phyloP scores from a whole-genome alignment of 2,113 vertebrate species.

The Gnathonemus longibarbis region DNA sequence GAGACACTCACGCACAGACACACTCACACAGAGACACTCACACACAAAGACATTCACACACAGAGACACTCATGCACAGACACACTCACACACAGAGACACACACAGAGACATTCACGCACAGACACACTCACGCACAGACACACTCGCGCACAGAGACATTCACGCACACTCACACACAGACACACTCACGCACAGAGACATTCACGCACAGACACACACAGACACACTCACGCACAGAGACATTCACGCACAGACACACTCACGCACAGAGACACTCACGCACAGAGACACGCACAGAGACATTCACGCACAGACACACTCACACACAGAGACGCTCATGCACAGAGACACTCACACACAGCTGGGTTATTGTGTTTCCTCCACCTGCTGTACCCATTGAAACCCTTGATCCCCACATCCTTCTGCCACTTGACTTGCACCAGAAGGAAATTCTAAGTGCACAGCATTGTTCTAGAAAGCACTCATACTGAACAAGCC shows the following conservation, averaged over 20 bases:
- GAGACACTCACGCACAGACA: not conserved
- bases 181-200: not conserved
- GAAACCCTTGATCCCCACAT: constrained; percentile 18
- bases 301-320: not conserved
- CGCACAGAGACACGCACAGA: not conserved
- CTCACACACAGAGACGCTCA: not conserved
- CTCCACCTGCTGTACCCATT: constrained; percentile 41
- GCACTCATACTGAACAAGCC: not conserved
- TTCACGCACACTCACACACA: not conserved
- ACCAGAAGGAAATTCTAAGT: constrained; percentile 31
- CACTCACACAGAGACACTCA: not conserved
- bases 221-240: too few relatives aligned
- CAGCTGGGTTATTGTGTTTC: constrained; percentile 41
- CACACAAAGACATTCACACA: not conserved
- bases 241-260: too few relatives aligned
- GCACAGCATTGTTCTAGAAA: constrained; percentile 43
- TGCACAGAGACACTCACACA: not conserved
- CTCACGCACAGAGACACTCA: not conserved
- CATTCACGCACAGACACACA: too few relatives aligned
- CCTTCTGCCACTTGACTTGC: not conserved
- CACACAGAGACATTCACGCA: not conserved
- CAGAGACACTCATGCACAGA: not conserved
- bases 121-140: not conserved
- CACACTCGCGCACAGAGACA: not conserved
- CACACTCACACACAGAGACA: not conserved